phyloP scores from a whole-genome alignment of 1,140 invertebrate species.

The Ptiloglossa arizonensis region DNA sequence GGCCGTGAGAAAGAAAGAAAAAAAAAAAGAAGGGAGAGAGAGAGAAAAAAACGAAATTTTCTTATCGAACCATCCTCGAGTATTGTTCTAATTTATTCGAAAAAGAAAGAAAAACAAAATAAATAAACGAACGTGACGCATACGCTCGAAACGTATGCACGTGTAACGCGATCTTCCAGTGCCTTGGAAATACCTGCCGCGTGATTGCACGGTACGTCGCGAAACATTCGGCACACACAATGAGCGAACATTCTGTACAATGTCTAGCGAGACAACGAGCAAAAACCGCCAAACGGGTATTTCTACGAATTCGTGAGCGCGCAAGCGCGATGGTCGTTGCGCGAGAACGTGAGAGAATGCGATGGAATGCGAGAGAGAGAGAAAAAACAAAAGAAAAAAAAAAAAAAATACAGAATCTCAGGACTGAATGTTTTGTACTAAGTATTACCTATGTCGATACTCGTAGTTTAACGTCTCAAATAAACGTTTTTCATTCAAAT shows the following conservation, averaged over 20 bases:
- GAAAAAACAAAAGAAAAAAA: constrained; percentile 54
- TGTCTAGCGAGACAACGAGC: neutral
- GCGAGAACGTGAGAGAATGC: constrained; percentile 52
- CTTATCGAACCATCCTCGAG: neutral
- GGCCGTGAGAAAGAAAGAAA: no score
- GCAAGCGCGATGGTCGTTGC: constrained; percentile 49
- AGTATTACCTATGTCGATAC: constrained; percentile 73
- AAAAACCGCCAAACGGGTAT: neutral
- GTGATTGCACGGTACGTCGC: constrained; percentile 59
- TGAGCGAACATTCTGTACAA: constrained; percentile 41
- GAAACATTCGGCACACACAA: constrained; percentile 54
- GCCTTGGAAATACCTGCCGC: constrained; percentile 75
- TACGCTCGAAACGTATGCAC: neutral
- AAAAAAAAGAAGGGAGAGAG: no score
- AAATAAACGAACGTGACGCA: constrained; percentile 7
- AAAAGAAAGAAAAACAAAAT: neutral
- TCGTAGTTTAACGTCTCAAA: constrained; percentile 75
- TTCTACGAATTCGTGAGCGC: constrained; percentile 50
- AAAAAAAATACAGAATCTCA: constrained; percentile 57
- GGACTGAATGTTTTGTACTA: constrained; percentile 74
- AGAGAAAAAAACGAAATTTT: neutral
- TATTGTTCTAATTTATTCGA: constrained; percentile 3
- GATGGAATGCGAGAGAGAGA: constrained; percentile 57
- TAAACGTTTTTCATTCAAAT: constrained; percentile 79
- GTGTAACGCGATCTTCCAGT: constrained; percentile 70